Evolutionary conservation across 1,140 invertebrate species (phyloP).

Genomic region (Procambarus clarkii): DNA sequence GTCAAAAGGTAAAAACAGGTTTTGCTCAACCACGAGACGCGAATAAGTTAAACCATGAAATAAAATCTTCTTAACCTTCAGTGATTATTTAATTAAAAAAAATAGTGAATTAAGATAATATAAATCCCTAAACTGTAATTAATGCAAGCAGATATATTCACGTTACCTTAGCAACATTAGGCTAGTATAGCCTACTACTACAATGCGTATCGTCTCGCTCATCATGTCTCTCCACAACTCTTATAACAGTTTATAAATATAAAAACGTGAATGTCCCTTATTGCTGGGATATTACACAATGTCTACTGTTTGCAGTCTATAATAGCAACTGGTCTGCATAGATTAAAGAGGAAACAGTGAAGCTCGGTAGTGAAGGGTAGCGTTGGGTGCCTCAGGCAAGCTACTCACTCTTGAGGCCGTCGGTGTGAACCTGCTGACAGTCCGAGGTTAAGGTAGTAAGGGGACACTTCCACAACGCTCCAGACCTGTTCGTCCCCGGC

Average conservation of each 20-base stretch:
- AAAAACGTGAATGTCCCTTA: neutral
- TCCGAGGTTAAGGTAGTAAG: conserved; percentile 82
- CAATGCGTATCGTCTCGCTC: neutral
- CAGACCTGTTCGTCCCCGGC: conserved; percentile 88
- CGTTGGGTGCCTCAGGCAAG: neutral
- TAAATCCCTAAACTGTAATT: neutral
- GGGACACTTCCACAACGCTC: conserved; percentile 91
- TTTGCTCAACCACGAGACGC: too few relatives aligned
- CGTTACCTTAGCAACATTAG: too few relatives aligned
- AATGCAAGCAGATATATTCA: too few relatives aligned
- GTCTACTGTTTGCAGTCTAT: conserved; percentile 3
- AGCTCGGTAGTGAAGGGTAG: neutral
- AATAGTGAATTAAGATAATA: neutral
- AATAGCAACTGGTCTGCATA: neutral
- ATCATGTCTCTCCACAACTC: too few relatives aligned
- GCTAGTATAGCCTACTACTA: neutral
- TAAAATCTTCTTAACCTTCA: too few relatives aligned
- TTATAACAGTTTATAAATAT: neutral
- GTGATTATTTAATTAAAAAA: too few relatives aligned
- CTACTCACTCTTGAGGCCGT: conserved; percentile 88
- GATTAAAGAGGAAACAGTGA: neutral
- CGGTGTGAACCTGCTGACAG: conserved; percentile 90
- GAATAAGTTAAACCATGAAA: too few relatives aligned
- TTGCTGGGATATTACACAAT: neutral
- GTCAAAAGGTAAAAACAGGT: too few relatives aligned